phyloP scores from a whole-genome alignment of 2,888 invertebrate genomes.

The Thelaira solivaga region DNA sequence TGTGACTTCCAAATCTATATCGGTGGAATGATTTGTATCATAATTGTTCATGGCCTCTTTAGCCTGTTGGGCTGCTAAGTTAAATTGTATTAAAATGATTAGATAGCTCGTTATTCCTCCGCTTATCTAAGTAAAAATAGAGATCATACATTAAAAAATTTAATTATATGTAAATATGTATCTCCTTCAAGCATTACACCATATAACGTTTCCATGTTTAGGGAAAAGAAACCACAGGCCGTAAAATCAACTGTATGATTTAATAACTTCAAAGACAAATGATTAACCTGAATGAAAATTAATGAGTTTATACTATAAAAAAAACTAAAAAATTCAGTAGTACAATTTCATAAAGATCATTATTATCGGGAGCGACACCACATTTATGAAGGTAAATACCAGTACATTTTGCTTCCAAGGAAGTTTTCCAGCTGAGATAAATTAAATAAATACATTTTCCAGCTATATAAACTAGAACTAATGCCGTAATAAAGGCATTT shows the following conservation, averaged over 20 bases:
- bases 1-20: background rate
- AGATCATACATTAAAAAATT: background rate
- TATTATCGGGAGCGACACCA: slow-evolving; percentile 75
- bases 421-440: slow-evolving; percentile 76
- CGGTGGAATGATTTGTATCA: slow-evolving; percentile 67
- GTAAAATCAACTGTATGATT: slow-evolving; percentile 77
- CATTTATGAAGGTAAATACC: slow-evolving; percentile 76
- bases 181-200: slow-evolving; percentile 68
- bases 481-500: slow-evolving; percentile 71
- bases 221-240: slow-evolving; percentile 77
- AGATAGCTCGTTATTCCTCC: slow-evolving; percentile 77
- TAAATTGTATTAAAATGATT: slow-evolving; percentile 77
- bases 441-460: slow-evolving; percentile 76
- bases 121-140: slow-evolving; percentile 65
- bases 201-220: slow-evolving; percentile 77
- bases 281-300: slow-evolving; percentile 70
- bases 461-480: slow-evolving; percentile 73
- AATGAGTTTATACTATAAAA: background rate
- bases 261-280: slow-evolving; percentile 75
- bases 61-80: slow-evolving; percentile 76
- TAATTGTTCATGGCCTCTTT: slow-evolving; percentile 67
- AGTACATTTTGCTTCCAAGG: slow-evolving; percentile 75
- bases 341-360: slow-evolving; percentile 76
- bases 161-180: background rate
- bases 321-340: background rate